Evolutionary conservation across 92 coral and sea anemone species (phyloP).

Genomic region (Nematostella vectensis): DNA sequence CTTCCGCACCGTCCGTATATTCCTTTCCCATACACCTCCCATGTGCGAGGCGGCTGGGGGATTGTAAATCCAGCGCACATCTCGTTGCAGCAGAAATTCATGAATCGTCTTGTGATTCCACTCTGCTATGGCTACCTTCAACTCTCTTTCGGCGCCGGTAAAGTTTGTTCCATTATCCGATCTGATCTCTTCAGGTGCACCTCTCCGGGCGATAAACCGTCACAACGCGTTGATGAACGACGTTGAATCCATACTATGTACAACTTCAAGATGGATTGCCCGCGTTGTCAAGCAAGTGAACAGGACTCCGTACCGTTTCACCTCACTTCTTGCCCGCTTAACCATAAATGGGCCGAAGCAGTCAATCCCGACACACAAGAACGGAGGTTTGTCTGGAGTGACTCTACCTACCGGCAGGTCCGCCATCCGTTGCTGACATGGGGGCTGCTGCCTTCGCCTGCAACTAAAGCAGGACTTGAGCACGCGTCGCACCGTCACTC

Average conservation of each 20-base stretch:
- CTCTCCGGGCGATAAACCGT: neutral
- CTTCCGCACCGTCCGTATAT: neutral
- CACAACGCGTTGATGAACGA: neutral
- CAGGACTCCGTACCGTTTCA: constrained; percentile 26
- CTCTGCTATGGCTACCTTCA: neutral
- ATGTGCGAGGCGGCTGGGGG: neutral
- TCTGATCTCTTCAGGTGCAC: neutral
- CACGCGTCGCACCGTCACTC: constrained; percentile 7
- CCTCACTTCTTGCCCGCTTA: constrained; percentile 4
- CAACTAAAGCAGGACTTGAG: constrained; percentile 17
- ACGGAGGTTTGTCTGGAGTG: too few relatives aligned
- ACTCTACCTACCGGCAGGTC: constrained; percentile 24
- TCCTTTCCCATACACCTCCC: neutral
- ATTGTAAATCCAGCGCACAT: neutral
- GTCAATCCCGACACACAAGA: constrained; percentile 12
- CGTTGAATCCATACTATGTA: neutral
- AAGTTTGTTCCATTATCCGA: neutral
- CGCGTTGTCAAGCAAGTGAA: constrained; percentile 11
- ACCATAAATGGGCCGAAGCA: constrained; percentile 23
- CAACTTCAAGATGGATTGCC: neutral
- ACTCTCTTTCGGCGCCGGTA: neutral
- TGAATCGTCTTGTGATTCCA: neutral
- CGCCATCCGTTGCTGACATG: constrained; percentile 32
- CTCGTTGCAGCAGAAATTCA: neutral
- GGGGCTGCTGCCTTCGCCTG: constrained; percentile 9